These are phyloP conservation scores for Plodia interpunctella DNA, from an alignment of 1,140 invertebrate genomes.

Conservation along the genomic window DNA sequence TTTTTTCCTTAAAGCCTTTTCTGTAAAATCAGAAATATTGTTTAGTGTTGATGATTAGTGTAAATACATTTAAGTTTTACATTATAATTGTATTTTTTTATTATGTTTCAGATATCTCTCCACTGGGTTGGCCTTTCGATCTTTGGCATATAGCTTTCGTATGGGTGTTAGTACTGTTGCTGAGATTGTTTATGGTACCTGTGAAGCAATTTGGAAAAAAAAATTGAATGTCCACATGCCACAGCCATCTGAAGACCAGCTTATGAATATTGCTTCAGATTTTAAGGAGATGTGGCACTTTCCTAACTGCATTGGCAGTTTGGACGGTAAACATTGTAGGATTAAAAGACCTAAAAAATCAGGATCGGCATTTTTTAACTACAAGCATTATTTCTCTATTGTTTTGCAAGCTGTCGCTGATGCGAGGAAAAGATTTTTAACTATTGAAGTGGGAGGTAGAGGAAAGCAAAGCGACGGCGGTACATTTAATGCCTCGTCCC, in stretches of 20 bases:
- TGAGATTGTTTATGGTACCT: conserved; percentile 18
- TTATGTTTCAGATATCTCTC: conserved; percentile 23
- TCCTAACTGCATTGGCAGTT: conserved; percentile 46
- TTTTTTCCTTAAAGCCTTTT: conserved; percentile 27
- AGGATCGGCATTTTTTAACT: conserved; percentile 19
- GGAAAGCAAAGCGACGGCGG: conserved; percentile 47
- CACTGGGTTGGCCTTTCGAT: conserved; percentile 19
- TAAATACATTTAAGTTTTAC: conserved; percentile 15
- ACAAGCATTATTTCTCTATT: conserved; percentile 48
- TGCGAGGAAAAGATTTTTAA: no score
- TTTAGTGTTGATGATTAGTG: conserved; percentile 16
- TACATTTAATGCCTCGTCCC: conserved; percentile 19
- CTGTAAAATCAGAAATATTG: conserved; percentile 18
- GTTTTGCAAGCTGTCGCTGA: no score
- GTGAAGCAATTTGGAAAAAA: conserved; percentile 18
- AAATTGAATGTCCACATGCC: conserved; percentile 20
- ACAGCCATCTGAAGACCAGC: conserved; percentile 23
- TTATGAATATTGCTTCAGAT: conserved; percentile 33
- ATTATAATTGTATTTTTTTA: conserved; percentile 14
- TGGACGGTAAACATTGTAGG: conserved; percentile 33
- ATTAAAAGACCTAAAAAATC: no score
- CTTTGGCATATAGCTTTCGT: conserved; percentile 21
- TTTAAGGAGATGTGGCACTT: conserved; percentile 48
- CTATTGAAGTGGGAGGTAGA: conserved; percentile 48
- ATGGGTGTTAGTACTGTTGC: conserved; percentile 19